These are phyloP conservation scores for Formica exsecta DNA, from an alignment of 1,140 invertebrate species.

Conservation along the genomic window DNA sequence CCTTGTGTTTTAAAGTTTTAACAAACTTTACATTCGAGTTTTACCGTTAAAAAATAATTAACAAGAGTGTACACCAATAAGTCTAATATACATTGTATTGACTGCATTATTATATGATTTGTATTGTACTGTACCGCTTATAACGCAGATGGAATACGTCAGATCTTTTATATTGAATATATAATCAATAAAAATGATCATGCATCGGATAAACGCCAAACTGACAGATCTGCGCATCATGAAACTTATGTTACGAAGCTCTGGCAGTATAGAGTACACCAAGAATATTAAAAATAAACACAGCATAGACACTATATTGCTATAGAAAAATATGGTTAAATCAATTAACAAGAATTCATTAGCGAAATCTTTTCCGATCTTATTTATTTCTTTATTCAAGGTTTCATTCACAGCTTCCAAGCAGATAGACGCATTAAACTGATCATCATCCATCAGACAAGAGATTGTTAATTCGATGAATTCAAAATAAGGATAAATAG, in stretches of 20 bases:
- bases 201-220: constrained; percentile 85
- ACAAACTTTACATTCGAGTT: no score
- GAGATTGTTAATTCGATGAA: constrained; percentile 44
- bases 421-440: constrained; percentile 68
- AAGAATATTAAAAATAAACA: constrained; percentile 86
- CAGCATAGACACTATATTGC: constrained; percentile 85
- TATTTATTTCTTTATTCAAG: no score
- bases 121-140: constrained; percentile 82
- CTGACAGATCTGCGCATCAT: constrained; percentile 86
- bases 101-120: background rate
- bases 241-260: constrained; percentile 86
- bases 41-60: no score
- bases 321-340: constrained; percentile 68
- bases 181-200: constrained; percentile 77
- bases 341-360: background rate
- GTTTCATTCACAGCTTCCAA: no score
- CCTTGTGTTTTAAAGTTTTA: no score
- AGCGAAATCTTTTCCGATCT: background rate
- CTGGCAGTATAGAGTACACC: constrained; percentile 85
- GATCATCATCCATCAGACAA: constrained; percentile 63
- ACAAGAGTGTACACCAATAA: no score
- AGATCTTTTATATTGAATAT: constrained; percentile 79
- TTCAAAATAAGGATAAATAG: constrained; percentile 83
- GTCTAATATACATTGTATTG: background rate
- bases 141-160: constrained; percentile 81